These are phyloP conservation scores for Petaurus breviceps DNA, from an alignment of 2,113 vertebrate genomes.

Conservation along the genomic window DNA sequence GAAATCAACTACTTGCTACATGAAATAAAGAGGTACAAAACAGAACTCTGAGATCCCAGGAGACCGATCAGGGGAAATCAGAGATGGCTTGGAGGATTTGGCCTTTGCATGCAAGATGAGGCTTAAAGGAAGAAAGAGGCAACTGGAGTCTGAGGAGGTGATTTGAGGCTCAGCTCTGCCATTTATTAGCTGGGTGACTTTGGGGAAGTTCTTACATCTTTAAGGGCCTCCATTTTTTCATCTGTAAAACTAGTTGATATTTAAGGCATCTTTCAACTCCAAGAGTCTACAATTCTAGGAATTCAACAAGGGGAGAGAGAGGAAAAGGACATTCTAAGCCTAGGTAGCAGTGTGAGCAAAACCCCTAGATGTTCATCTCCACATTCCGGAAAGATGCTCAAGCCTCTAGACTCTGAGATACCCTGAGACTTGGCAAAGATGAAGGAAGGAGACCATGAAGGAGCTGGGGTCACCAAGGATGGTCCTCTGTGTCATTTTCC, in stretches of 20 bases:
- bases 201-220: background rate
- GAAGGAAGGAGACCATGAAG: background rate
- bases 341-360: background rate
- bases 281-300: background rate
- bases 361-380: background rate
- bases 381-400: background rate
- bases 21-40: background rate
- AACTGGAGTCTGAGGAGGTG: background rate
- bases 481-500: background rate
- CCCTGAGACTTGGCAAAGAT: background rate
- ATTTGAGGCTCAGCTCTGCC: background rate
- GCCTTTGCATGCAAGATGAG: background rate
- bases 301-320: background rate
- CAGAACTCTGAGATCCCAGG: background rate
- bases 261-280: background rate
- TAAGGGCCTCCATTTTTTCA: background rate
- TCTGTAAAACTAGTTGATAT: background rate
- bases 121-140: background rate
- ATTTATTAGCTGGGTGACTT: background rate
- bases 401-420: background rate
- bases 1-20: background rate
- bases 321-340: background rate
- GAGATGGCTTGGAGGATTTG: background rate
- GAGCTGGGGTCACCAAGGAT: background rate
- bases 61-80: background rate